Base-by-base conservation (phyloP, 2,113 vertebrate species). In the Lophius piscatorius region DNA sequence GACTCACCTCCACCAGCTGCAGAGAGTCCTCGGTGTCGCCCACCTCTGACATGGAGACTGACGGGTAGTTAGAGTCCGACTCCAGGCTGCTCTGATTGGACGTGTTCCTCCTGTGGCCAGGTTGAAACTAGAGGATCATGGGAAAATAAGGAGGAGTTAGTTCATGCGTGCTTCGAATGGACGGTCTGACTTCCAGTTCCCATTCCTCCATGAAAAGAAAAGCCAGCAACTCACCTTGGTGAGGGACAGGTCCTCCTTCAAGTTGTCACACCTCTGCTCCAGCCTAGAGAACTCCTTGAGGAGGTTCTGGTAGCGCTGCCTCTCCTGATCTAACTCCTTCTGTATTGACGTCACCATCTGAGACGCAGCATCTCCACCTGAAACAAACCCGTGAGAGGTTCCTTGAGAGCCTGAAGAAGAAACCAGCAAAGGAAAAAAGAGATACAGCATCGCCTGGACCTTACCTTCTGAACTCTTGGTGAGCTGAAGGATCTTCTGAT, bases 1-100 rank as follows among this genome's bases (percentile, higher is more conserved):
- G 28, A 51, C 77, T 78, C 90, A 98, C 96, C 88, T 99, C 95
- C 81, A 95, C 93, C 76, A 93, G 90, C 45, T 94, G 94, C 4
- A 95, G 89, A 10, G 91, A 68, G 16, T 97, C 96, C 36, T 98
- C 97, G 0, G 94, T 92, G 83, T 99, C 97, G 67, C 94, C 96
- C 0, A 93, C 82, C 78, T 98, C 97, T 0, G 96, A 98, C 1
- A 91, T 92, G 48, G 93, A 94, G 61, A 96, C 57, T 6, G 97
- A 99, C 0, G 94, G 90, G 74, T 93, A 96, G 55, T 95, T 96
- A 1, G 96, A 98, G 76, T 98, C 96, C 0, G 97, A 98, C 60
- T 95, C 97, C 73, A 95, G 76, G 70, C 96, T 98, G 84, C 96
- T 99, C 77, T 94, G 94, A 79, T 93, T 96, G 48, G 97, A 99